phyloP scores from a whole-genome alignment of 2,797 vertebrate genomes.

The Amblyopsis hoosieri region DNA sequence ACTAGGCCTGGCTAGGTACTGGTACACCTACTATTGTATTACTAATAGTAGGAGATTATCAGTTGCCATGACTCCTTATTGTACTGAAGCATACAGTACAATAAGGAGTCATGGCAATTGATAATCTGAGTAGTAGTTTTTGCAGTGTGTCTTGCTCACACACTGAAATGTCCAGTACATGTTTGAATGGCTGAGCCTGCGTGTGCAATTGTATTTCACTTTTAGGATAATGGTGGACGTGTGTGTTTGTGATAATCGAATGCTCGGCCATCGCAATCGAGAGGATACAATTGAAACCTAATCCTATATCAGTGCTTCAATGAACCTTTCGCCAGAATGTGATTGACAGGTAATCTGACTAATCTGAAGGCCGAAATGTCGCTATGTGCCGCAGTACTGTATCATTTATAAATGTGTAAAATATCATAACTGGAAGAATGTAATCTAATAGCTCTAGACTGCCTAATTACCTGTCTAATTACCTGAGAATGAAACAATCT shows the following conservation, averaged over 20 bases:
- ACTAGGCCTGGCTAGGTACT: constrained; percentile 31
- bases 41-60: constrained; percentile 11
- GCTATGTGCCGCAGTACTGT: too few relatives aligned
- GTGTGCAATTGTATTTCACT: constrained; percentile 41
- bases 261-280: constrained; percentile 30
- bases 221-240: constrained; percentile 28
- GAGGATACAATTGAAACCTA: constrained; percentile 32
- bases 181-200: constrained; percentile 33
- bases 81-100: constrained; percentile 36
- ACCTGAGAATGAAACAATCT: too few relatives aligned
- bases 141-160: constrained; percentile 41
- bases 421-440: too few relatives aligned
- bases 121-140: constrained; percentile 47
- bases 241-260: constrained; percentile 19
- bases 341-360: too few relatives aligned
- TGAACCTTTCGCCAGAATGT: too few relatives aligned
- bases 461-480: too few relatives aligned
- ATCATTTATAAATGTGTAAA: too few relatives aligned
- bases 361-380: too few relatives aligned
- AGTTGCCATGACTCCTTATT: too few relatives aligned
- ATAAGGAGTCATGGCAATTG: constrained; percentile 45
- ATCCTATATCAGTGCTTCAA: constrained; percentile 33
- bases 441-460: too few relatives aligned
- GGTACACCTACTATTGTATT: constrained; percentile 31
- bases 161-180: constrained; percentile 33